Base-by-base conservation (phyloP, 1,140 invertebrate species). In the Neodiprion pinetum region DNA sequence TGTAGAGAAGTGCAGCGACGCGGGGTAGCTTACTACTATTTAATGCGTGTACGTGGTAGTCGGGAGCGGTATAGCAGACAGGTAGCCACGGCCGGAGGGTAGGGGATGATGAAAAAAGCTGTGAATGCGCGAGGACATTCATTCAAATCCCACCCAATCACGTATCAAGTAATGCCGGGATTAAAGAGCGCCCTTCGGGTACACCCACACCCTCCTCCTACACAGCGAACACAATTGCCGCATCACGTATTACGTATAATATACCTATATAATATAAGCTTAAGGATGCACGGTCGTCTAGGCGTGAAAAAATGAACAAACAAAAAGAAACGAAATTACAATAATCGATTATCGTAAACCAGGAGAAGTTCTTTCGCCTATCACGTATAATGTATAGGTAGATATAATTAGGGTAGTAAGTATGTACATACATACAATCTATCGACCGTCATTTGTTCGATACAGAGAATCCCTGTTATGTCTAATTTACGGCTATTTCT, bases 71-170 rank as follows among this genome's bases (percentile, higher is more conserved):
- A 9, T 61, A 61, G 53, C 5, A 40, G 28, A 40, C 28, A 40
- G 28, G 28, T 40, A 40, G 75, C 73, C 72, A 70, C 23, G 61
- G 70, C n/a, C 73, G 68, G 72, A 72, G 72, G 66, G 74, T 74
- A 77, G 61, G 78, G 67, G 65, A 70, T 80, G 65, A 70, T 80
- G 72, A 76, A 79, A 81, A 79, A 75, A 73, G 72, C 72, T 77
- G 78, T 80, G 80, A 82, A 81, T 79, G 80, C 76, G 74, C 67
- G 65, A 68, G 73, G 65, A 73, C 72, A 77, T 80, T 82, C 80
- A 79, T 82, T 82, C 80, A 81, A 81, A 80, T 77, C 53, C 73
- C 72, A 74, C 72, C 75, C 77, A 81, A 81, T 80, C 80, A 48
- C 28, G 50, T 65, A n/a, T 1, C 7, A 9, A 7, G 40, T 14